Evolutionary conservation across 2,888 invertebrate species (phyloP), one percentile per base, ranked within the genome.

Genomic region (Drosophila pseudotalamancana): DNA sequence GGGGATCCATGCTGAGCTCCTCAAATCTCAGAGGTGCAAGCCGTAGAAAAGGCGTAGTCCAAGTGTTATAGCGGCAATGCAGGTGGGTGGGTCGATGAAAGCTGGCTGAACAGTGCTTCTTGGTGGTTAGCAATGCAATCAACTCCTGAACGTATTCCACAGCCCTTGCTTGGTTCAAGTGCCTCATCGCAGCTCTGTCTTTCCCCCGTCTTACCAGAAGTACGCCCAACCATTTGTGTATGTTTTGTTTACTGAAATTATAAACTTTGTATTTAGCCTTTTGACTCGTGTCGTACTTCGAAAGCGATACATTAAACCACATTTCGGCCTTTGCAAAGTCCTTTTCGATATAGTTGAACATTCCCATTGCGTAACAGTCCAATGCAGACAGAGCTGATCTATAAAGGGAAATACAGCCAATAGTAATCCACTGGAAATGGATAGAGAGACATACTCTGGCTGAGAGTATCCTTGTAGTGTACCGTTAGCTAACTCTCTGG

Each of bases 1-100:
- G 23, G 5, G 78, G 78, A 29, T 73, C 74, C 1, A 8, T 6
- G 31, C 49, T 62, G 1, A 74, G 40, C 31, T 63, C 69, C 48
- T 74, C 73, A 74, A 74, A 46, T 39, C 74, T 62, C 0, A 74
- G 62, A 18, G 73, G 73, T 1, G 73, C 73, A 11, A 78, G 45
- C 3, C 61, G 57, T 3, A 68, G 21, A 12, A 77, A 73, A 0
- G 62, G 48, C 6, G 55, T 55, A 14, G 48, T 59, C 16, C 32
- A 34, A 12, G 35, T 55, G 25, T 77, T 73, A 34, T 73, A 73
- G 12, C 59, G 74, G 14, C 73, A 73, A 6, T 62, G 53, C 2
- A 74, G 45, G 6, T 56, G 27, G 8, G n/a, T 62, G 4, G 56
- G 54, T 12, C 19, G 21, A 1, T 4, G 12, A 6, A 27, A 31